Evolutionary conservation across 1,140 invertebrate species (phyloP), one percentile per base, ranked within the genome.

Genomic region (Adelges cooleyi): DNA sequence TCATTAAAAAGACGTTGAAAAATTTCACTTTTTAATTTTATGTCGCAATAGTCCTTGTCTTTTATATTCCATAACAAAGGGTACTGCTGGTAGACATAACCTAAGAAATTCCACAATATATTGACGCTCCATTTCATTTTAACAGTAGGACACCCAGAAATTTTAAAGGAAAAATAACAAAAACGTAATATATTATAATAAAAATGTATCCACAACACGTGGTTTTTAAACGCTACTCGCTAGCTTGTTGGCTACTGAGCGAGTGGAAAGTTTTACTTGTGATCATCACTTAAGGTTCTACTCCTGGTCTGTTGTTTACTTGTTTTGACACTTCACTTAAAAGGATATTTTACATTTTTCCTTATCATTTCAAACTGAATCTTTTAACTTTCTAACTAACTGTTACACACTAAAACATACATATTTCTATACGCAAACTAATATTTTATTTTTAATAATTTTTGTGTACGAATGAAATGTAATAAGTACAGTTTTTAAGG

Each of bases 11-110:
- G n/a, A 49, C 46, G 46, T 49, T 49, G 46, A 23, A 49, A 49
- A 49, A 49, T 49, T 49, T 49, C 46, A 49, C 15, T 49, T 49
- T 49, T 49, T 49, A 49, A 49, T 49, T 49, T 49, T 49, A 23
- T 49, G 46, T 49, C 25, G 22, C 46, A 49, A 23, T 49, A 49
- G 22, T 48, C 46, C 25, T 49, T 49, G 46, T 49, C 46, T 49
- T 49, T 49, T 23, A 49, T 49, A 49, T 49, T 49, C 46, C 46
- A 49, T 49, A 49, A 49, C 46, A 49, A 23, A 49, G 22, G 46
- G 20, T 49, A 49, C 46, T 49, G 46, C n/a, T 49, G 46, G 46
- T 49, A 49, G 20, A 49, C 46, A n/a, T n/a, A n/a, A 49, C 25
- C 25, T 23, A 49, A 23, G 25, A 25, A 49, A 23, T 49, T 20